Evolutionary conservation across 2,888 invertebrate genomes (phyloP).

Genomic region (Archaeoteleia sp.): DNA sequence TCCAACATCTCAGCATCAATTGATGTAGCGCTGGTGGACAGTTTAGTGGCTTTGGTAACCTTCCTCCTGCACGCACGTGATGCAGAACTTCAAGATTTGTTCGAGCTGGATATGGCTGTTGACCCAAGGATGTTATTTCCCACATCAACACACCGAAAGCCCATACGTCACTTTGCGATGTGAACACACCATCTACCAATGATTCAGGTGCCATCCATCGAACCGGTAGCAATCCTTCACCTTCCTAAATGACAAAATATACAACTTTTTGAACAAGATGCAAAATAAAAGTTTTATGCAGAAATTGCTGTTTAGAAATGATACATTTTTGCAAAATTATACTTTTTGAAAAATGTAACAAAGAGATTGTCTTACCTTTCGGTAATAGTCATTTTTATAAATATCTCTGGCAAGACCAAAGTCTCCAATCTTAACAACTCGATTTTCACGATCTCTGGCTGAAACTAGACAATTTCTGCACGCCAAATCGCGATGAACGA

Average conservation of each 20-base stretch:
- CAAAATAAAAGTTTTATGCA: too few relatives aligned
- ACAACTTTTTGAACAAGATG: too few relatives aligned
- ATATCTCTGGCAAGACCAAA: slow-evolving; percentile 98
- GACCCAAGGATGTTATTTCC: slow-evolving; percentile 97
- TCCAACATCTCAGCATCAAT: slow-evolving; percentile 93
- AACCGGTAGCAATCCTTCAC: slow-evolving; percentile 89
- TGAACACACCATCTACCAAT: slow-evolving; percentile 95
- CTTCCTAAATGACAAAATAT: slow-evolving; percentile 60
- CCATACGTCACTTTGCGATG: slow-evolving; percentile 98
- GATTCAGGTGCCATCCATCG: slow-evolving; percentile 99
- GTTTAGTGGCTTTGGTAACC: slow-evolving; percentile 86
- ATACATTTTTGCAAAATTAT: too few relatives aligned
- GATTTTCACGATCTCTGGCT: slow-evolving; percentile 79
- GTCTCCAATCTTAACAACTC: slow-evolving; percentile 97
- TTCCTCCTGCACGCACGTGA: slow-evolving; percentile 91
- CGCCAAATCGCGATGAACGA: slow-evolving; percentile 97
- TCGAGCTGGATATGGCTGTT: slow-evolving; percentile 96
- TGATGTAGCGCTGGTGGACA: slow-evolving; percentile 90
- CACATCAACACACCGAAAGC: slow-evolving; percentile 94
- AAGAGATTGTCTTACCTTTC: slow-evolving; percentile 82
- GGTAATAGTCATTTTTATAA: slow-evolving; percentile 97
- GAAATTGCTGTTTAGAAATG: too few relatives aligned
- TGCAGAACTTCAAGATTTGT: slow-evolving; percentile 94
- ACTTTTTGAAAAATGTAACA: not conserved
- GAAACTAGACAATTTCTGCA: slow-evolving; percentile 97